These are phyloP conservation scores for Lasioglossum pauxillum DNA, from an alignment of 2,888 invertebrate genomes.

Conservation along the genomic window DNA sequence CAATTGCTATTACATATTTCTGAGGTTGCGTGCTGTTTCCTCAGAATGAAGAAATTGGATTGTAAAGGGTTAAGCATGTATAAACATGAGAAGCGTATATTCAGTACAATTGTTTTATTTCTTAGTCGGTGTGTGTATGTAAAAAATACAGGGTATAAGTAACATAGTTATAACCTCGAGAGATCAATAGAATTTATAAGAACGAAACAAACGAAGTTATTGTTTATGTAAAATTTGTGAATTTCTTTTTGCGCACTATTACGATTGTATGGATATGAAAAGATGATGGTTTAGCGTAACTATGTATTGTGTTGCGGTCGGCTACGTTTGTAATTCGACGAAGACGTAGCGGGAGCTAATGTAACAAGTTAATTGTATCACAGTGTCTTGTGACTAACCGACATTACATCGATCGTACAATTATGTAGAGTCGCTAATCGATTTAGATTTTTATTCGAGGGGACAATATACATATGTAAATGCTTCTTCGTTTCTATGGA, in stretches of 20 bases:
- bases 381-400: background rate
- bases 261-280: background rate
- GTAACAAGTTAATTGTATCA: slow-evolving; percentile 6
- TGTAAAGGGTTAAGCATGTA: background rate
- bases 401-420: background rate
- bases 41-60: background rate
- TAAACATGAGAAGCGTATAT: background rate
- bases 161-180: background rate
- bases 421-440: background rate
- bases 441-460: slow-evolving; percentile 5
- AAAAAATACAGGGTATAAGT: slow-evolving; percentile 7
- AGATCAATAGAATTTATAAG: background rate
- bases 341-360: background rate
- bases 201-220: background rate
- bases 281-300: background rate
- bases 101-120: background rate
- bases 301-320: background rate
- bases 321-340: background rate
- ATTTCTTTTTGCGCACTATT: background rate
- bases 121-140: background rate
- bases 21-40: background rate
- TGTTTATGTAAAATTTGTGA: background rate
- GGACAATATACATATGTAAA: background rate
- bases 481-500: background rate
- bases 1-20: background rate